Evolutionary conservation across 2,113 vertebrate species (phyloP), one percentile per base, ranked within the genome.

Genomic region (Mastomys natalensis): DNA sequence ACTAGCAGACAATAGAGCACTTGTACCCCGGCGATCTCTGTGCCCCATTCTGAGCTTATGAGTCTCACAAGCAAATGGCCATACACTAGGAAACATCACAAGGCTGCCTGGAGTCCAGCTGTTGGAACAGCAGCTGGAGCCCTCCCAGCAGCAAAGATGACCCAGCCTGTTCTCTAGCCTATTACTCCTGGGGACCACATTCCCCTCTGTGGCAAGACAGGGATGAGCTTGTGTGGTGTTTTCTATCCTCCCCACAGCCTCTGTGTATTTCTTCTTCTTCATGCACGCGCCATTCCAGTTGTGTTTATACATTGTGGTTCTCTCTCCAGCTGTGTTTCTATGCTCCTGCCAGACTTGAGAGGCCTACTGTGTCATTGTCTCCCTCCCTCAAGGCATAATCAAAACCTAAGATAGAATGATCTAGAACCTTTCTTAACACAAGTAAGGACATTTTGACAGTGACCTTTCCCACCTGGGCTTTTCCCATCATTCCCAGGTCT

Each of bases 251-350:
- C 40, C 76, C 82, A n/a, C 26, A 60, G 34, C 40, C 17, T 97
- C 91, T 88, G 73, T 80, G 51, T 87, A 31, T 60, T 66, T 24
- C 21, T 62, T 6, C 72, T 53, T 17, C 90, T 58, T 58, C 9
- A 0, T 90, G 87, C 93, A 93, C n/a, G 78, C 16, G 84, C 95
- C 85, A 29, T 84, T 85, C 92, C 84, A 72, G 74, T 88, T 90
- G 78, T 94, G 95, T 92, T 97, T 97, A 90, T 51, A 48, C 78
- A 81, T 80, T 48, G 87, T 60, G 70, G 91, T 90, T 87, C 74
- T 86, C 86, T 92, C 87, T 60, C 68, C 95, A 96, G 93, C 94
- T 96, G 95, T 93, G 91, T n/a, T 58, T 92, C 87, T 89, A 17
- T 86, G 64, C 60, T 66, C 66, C 86, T 86, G 84, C 87, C 92